Evolutionary conservation across 2,888 invertebrate genomes (phyloP).

Genomic region (Pegoplata infirma): DNA sequence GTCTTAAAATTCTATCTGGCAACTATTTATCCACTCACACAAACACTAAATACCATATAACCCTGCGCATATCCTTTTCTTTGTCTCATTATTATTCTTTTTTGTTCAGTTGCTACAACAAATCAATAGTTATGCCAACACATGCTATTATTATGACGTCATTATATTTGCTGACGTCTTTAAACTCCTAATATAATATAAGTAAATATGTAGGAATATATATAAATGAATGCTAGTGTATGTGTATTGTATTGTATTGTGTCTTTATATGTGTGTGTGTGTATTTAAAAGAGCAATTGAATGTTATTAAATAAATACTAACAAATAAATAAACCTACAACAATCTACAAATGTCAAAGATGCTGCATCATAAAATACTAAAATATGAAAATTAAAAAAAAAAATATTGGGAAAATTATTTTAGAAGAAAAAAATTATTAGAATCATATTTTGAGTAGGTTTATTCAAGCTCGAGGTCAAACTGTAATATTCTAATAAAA

Average conservation of each 20-base stretch:
- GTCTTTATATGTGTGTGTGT: neutral
- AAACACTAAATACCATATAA: neutral
- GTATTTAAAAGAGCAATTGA: slow-evolving; percentile 11
- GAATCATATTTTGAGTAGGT: no score
- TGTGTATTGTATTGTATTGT: slow-evolving; percentile 1
- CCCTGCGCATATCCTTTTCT: slow-evolving; percentile 21
- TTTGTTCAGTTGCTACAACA: slow-evolving; percentile 21
- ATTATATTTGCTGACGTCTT: slow-evolving; percentile 62
- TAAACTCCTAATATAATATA: slow-evolving; percentile 55
- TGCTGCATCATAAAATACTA: slow-evolving; percentile 31
- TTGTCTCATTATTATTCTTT: neutral
- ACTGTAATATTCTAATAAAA: no score
- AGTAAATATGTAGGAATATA: slow-evolving; percentile 20
- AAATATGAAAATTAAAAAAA: slow-evolving; percentile 20
- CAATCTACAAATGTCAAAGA: slow-evolving; percentile 48
- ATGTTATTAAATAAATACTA: no score
- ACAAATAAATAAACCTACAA: slow-evolving; percentile 29
- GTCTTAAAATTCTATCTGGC: no score
- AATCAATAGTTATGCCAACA: slow-evolving; percentile 50
- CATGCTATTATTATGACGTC: slow-evolving; percentile 55
- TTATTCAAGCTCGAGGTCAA: no score
- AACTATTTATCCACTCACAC: neutral
- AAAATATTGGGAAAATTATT: no score
- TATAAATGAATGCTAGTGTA: neutral
- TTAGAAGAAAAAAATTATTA: no score